Percentiles rank a stretch among this genome's conserved stretches.
Conservation (phyloP, 2,797 vertebrate species). For the Cuculus canorus region DNA sequence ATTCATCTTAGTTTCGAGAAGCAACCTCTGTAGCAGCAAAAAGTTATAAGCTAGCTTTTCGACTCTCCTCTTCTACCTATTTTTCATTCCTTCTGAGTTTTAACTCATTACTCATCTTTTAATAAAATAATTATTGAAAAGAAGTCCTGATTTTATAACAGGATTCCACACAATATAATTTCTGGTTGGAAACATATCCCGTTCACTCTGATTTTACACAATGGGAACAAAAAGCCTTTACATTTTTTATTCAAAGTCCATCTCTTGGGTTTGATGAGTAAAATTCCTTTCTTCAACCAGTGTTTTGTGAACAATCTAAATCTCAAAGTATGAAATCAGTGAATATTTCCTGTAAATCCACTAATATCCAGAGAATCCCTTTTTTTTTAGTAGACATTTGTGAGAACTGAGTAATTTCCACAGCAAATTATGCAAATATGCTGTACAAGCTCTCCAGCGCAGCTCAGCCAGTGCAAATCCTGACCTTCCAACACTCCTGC, state of each 20-base stretch:
- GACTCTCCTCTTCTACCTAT: neutral
- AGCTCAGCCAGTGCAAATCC: conserved; percentile 55
- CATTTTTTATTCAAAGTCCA: neutral
- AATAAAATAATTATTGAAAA: neutral
- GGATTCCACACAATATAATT: neutral
- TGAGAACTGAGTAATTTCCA: conserved; percentile 58
- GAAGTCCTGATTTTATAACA: neutral
- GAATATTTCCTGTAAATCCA: conserved; percentile 33
- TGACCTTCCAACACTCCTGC: conserved; percentile 41
- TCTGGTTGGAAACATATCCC: neutral
- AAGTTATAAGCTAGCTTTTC: neutral
- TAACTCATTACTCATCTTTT: neutral
- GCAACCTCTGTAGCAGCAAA: neutral
- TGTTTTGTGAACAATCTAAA: neutral
- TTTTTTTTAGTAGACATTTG: conserved; percentile 32
- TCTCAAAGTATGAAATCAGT: conserved; percentile 18
- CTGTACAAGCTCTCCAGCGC: conserved; percentile 56
- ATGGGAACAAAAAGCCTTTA: neutral
- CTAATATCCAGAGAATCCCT: conserved; percentile 8
- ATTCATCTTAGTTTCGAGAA: neutral
- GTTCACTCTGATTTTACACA: neutral
- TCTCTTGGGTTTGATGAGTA: neutral
- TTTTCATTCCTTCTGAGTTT: neutral
- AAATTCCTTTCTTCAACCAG: conserved; percentile 11
- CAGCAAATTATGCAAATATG: conserved; percentile 68